Base-by-base conservation (phyloP, 2,888 invertebrate species). In the Pyrrhia umbra region DNA sequence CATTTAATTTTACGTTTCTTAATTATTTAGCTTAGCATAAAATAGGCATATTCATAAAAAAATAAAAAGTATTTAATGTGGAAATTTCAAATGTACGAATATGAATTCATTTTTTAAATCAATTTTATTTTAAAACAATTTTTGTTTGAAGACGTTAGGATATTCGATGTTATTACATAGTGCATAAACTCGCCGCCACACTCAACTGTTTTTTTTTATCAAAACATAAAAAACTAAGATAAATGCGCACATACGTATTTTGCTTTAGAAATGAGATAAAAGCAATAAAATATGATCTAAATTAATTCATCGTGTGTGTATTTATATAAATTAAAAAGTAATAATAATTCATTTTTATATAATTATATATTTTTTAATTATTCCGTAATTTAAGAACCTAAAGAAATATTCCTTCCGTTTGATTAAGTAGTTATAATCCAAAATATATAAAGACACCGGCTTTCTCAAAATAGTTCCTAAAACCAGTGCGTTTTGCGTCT, bases 401-500 rank as follows among this genome's bases (percentile, higher is more conserved):
- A 23, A 23, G 6, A 23, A 23, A 23, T 23, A 30, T 25, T 30
- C 23, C 21, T 62, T 58, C 47, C 34, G 49, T 56, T 42, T 16
- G 9, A 40, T 40, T 16, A 20, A 25, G 27, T 55, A 40, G 15
- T 45, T 1, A 10, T 27, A 27, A 30, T 16, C 18, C 42, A 25
- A 51, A 10, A 25, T 49, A 27, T 8, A 5, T 52, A 10, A 20
- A 0, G 23, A 50, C 50, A 64, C 65, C 9, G 20, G 64, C 54
- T 70, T 72, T 75, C n/a, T 55, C 27, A 20, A 60, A 54, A 47
- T 55, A 34, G 23, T 58, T 63, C 50, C 42, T 55, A 50, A 64
- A 5, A 49, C 66, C 76, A 76, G 66, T 23, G n/a, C n/a, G n/a
- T n/a, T n/a, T n/a, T n/a, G n/a, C n/a, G 34, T 55, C 47, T 51